Conservation (phyloP, 2,113 vertebrate species). For the Lasiurus borealis region DNA sequence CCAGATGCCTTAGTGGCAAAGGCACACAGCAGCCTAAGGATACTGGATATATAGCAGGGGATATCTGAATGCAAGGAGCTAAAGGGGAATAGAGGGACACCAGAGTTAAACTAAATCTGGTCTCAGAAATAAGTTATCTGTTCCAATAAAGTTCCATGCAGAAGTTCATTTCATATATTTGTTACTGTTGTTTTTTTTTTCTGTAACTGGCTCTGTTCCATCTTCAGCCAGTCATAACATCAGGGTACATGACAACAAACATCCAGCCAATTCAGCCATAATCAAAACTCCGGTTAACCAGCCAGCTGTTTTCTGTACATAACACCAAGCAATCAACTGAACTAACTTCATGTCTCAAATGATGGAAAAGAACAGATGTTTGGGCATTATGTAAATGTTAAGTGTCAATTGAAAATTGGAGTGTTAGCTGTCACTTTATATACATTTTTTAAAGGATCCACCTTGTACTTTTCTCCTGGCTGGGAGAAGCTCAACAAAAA, state of each 20-base stretch:
- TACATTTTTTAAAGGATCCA: constrained; percentile 29
- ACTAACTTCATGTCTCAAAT: constrained; percentile 39
- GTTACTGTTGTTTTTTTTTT: constrained; percentile 39
- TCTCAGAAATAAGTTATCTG: constrained; percentile 43
- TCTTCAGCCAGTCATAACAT: constrained; percentile 63
- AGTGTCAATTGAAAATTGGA: constrained; percentile 32
- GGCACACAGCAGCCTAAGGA: not conserved
- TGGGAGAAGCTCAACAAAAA: not conserved
- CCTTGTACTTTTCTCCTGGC: not conserved
- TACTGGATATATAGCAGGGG: not conserved
- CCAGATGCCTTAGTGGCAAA: not conserved
- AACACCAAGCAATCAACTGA: constrained; percentile 37
- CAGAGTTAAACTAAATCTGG: not conserved
- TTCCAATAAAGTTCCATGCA: constrained; percentile 34
- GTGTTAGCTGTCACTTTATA: constrained; percentile 38
- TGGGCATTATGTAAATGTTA: constrained; percentile 42
- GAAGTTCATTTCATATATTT: constrained; percentile 37
- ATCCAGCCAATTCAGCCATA: constrained; percentile 34
- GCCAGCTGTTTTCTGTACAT: constrained; percentile 69
- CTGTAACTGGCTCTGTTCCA: constrained; percentile 49
- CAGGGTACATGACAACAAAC: constrained; percentile 39
- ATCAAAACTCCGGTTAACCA: constrained; percentile 59
- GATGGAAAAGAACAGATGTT: constrained; percentile 53
- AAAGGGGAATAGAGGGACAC: not conserved
- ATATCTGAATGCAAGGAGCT: not conserved